Base-by-base conservation (phyloP, 2,113 vertebrate species). In the Esox niger region DNA sequence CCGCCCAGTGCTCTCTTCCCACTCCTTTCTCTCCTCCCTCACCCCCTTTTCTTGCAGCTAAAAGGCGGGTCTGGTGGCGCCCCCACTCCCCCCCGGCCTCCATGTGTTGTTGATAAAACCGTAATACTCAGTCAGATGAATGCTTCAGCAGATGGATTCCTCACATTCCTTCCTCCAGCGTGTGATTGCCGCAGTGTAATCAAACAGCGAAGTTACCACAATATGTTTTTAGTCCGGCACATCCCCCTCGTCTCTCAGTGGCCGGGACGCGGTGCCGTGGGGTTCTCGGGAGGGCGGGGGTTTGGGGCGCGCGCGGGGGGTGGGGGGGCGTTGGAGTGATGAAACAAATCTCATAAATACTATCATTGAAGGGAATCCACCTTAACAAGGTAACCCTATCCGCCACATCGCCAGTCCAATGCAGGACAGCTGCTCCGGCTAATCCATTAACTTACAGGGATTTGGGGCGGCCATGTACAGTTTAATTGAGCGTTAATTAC, bases 401-500 rank as follows among this genome's bases (percentile, higher is more conserved):
- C 66, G 71, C 79, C 3, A 62, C 57, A 69, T 74, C 61, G 27
- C 70, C 23, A 68, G 15, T 59, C 70, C 83, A 79, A 90, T 89
- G 79, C 83, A 72, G 80, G 86, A 83, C 89, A 90, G 85, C 88
- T 91, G 88, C 78, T 70, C 67, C 13, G 65, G n/a, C 84, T 86
- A 86, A 90, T 91, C 86, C 82, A 74, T 77, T 82, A 80, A 86
- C 73, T 79, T 75, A 80, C 70, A 76, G 77, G 88, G 84, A 87
- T 90, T 89, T 85, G 75, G 82, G 74, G 76, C 57, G 56, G 81
- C 77, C 75, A 81, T 79, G 77, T 84, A 71, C 69, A 68, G 35
- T 87, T 86, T 84, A 89, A 88, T 89, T 87, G 82, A 80, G 79
- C 86, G 81, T 89, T 89, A 90, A 90, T 89, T 88, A 80, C 79